phyloP scores from a whole-genome alignment of 2,113 vertebrate species.

The Rhagologus leucostigma region DNA sequence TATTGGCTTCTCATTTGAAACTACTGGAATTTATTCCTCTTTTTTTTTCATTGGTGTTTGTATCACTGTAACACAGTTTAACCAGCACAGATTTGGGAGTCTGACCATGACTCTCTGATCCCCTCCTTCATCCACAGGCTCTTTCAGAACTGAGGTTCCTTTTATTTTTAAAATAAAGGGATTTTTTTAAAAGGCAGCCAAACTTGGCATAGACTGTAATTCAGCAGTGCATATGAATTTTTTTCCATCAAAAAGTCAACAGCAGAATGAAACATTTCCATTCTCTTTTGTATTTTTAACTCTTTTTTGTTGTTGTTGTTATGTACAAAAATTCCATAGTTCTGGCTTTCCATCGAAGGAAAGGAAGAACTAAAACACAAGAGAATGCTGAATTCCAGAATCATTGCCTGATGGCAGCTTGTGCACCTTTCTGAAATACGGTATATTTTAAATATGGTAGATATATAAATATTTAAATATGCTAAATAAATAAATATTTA shows the following conservation, averaged over 20 bases:
- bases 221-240: not conserved
- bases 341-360: not conserved
- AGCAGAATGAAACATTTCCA: not conserved
- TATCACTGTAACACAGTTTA: not conserved
- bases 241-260: not conserved
- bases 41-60: not conserved
- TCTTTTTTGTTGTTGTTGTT: not conserved
- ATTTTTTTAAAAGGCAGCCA: not conserved
- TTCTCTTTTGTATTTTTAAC: not conserved
- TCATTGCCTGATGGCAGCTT: not conserved
- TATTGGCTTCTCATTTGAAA: not conserved
- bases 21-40: not conserved
- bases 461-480: not conserved
- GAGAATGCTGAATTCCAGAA: not conserved
- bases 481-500: not conserved
- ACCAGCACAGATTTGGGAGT: not conserved
- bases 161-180: not conserved
- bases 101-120: not conserved
- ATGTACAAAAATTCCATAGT: rapidly evolving
- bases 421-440: not conserved
- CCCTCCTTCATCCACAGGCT: not conserved
- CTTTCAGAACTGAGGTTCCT: not conserved
- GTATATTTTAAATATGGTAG: not conserved
- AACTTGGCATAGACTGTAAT: not conserved
- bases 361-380: not conserved